Evolutionary conservation across 37 sponge, comb jelly and placozoan species (phyloP), one percentile per base, ranked within the genome.

Genomic region (Spongia lamella): DNA sequence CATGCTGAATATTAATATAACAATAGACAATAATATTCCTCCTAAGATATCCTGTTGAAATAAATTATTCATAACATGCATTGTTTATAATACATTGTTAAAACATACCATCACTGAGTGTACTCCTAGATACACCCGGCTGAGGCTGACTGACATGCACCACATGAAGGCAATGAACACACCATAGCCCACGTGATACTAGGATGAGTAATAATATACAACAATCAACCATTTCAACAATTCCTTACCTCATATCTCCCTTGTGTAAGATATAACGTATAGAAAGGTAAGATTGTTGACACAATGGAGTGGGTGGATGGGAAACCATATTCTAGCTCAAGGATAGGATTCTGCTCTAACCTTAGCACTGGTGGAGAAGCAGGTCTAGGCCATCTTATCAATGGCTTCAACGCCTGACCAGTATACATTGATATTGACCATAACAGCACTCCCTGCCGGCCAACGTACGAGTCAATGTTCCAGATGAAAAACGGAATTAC

Each of bases 231-330:
- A 73, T 0, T 37, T 5, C 30, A 19, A 7, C 17, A 38, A 33
- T 67, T 11, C 9, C 74, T 51, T 38, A 95, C 96, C 82, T 92
- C 75, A 43, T 96, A 96, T 33, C 95, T 49, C 0, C 17, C 19
- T 47, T 52, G 49, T 24, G 68, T 33, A 15, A 59, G 32, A 58
- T 86, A 87, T 31, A 81, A 40, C 0, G 73, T 43, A 63, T 72
- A 89, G 69, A 88, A 92, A 13, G 97, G 94, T 1, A 93, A 71
- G 40, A 57, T 51, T 2, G 90, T 83, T 0, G 78, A 86, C 2
- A 92, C 91, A 53, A 75, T 93, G 37, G 97, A 91, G 61, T 96
- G 97, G 3, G 97, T 96, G 39, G 94, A 93, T 30, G 97, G 97
- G 43, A 93, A 87, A 7, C 97, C 97, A 81, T 87, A 96, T 73